A percentile compares a stretch with the other conserved stretches of the same genome.
Evolutionary conservation across 53 echinoderm and acorn worm genomes (phyloP).

Genomic region (Stichopus horrens): DNA sequence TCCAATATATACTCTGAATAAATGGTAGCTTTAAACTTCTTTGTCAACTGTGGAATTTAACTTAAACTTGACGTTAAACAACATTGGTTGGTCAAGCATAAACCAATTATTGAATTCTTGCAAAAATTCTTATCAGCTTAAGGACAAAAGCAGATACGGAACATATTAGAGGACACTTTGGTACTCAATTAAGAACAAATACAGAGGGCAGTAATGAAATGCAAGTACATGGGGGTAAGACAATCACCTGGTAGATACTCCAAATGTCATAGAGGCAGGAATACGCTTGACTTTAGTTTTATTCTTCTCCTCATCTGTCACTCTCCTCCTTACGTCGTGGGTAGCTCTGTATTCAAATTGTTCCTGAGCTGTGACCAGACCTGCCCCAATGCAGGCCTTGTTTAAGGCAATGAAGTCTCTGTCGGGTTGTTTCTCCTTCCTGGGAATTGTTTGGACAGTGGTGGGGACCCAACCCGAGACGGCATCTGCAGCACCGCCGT

Average conservation of each 20-base stretch:
- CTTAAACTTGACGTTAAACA: too few species aligned
- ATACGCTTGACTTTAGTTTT: constrained; percentile 93
- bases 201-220: neutral
- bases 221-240: neutral
- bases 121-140: too few species aligned
- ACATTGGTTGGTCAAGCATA: too few species aligned
- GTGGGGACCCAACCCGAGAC: constrained; percentile 83
- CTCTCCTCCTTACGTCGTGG: constrained; percentile 85
- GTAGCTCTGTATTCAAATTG: constrained; percentile 98
- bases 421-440: constrained; percentile 82
- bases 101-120: too few species aligned
- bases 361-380: constrained; percentile 85
- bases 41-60: too few species aligned
- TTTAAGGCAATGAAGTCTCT: constrained; percentile 93
- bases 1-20: too few species aligned
- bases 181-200: too few species aligned
- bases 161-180: too few species aligned
- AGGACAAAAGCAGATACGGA: too few species aligned
- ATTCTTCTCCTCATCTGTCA: constrained; percentile 95
- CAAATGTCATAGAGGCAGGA: constrained; percentile 95
- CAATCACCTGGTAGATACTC: constrained; percentile 87
- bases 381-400: constrained; percentile 86
- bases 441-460: constrained; percentile 53
- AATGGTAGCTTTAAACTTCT: too few species aligned
- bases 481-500: constrained; percentile 86